Evolutionary conservation across 2,797 vertebrate genomes (phyloP).

Genomic region (Podarcis siculus): DNA sequence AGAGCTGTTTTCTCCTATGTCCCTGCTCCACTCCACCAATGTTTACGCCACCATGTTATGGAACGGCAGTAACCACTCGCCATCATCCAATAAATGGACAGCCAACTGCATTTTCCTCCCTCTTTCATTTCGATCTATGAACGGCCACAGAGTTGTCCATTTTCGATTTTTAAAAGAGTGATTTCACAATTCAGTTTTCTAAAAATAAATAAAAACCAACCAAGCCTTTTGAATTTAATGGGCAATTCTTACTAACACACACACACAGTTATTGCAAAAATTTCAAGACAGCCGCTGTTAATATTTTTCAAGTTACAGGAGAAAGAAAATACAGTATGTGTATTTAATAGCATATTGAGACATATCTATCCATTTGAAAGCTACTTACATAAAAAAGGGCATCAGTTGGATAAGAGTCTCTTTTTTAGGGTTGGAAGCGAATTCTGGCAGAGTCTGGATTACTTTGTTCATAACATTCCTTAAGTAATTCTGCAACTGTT

Average conservation of each 20-base stretch:
- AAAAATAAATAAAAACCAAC: neutral
- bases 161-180: neutral
- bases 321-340: neutral
- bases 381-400: slow-evolving; percentile 96
- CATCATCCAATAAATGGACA: neutral
- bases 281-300: neutral
- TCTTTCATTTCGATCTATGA: neutral
- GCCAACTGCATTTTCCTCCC: neutral
- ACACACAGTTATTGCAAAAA: neutral
- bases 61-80: neutral
- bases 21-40: too few species aligned
- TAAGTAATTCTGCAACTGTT: slow-evolving; percentile 95
- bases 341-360: neutral
- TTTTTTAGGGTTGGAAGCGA: slow-evolving; percentile 90
- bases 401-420: slow-evolving; percentile 91
- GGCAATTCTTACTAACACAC: neutral
- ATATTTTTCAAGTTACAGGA: slow-evolving; percentile 1
- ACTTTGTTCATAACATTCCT: slow-evolving; percentile 97
- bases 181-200: neutral
- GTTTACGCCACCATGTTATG: too few species aligned
- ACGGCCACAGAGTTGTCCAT: neutral
- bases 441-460: slow-evolving; percentile 93
- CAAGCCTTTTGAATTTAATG: slow-evolving; percentile 22
- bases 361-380: neutral
- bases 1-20: too few species aligned